These are phyloP conservation scores for Gonocerus acuteangulatus DNA, from an alignment of 2,888 invertebrate genomes.

Conservation along the genomic window DNA sequence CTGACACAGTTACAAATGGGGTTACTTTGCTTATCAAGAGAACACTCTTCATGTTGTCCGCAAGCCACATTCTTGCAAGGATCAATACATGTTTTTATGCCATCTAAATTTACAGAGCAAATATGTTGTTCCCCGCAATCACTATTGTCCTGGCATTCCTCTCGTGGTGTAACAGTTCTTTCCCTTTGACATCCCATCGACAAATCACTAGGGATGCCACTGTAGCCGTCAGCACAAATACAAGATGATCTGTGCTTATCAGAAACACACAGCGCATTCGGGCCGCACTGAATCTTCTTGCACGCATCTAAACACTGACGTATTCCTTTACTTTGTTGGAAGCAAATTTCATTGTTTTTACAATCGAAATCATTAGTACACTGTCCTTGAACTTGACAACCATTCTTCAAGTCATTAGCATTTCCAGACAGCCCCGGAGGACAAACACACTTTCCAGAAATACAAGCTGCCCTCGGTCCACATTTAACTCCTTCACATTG, in stretches of 20 bases:
- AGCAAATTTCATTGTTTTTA: slow-evolving; percentile 75
- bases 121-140: slow-evolving; percentile 66
- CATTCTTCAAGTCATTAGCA: slow-evolving; percentile 59
- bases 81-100: slow-evolving; percentile 62
- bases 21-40: slow-evolving; percentile 55
- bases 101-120: slow-evolving; percentile 58
- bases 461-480: slow-evolving; percentile 73
- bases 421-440: slow-evolving; percentile 69
- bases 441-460: slow-evolving; percentile 71
- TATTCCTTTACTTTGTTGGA: slow-evolving; percentile 68
- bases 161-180: slow-evolving; percentile 49
- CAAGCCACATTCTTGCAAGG: slow-evolving; percentile 75
- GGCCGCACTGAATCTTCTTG: slow-evolving; percentile 79
- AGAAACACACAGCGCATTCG: slow-evolving; percentile 78
- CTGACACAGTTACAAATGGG: slow-evolving; percentile 73
- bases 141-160: slow-evolving; percentile 57
- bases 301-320: slow-evolving; percentile 82
- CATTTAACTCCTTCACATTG: slow-evolving; percentile 67
- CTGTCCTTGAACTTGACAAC: slow-evolving; percentile 66
- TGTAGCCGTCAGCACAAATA: slow-evolving; percentile 72
- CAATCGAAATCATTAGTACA: slow-evolving; percentile 78
- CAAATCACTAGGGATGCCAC: slow-evolving; percentile 74
- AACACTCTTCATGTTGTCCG: slow-evolving; percentile 73
- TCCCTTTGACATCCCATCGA: slow-evolving; percentile 69
- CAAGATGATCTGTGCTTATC: slow-evolving; percentile 79